Evolutionary conservation across 2,888 invertebrate genomes (phyloP), one percentile per base, ranked within the genome.

Genomic region (Nasonia oneida): DNA sequence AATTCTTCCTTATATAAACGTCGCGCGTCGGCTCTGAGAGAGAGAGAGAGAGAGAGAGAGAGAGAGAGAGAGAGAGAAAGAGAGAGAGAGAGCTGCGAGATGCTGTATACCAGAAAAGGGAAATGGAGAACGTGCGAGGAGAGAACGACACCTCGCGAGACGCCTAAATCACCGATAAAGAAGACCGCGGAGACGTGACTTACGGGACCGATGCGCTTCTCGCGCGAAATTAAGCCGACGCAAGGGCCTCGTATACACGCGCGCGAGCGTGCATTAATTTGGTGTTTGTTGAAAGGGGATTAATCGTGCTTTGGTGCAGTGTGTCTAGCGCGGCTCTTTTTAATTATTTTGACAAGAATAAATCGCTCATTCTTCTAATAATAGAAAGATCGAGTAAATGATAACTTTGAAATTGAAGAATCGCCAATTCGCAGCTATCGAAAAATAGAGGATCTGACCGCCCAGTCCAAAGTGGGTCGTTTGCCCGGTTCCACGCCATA

Each of bases 141-240:
- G 57, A 53, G 53, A 29, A 70, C n/a, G 74, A 71, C 6, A 50
- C 67, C 29, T 14, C 71, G 33, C 75, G 79, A 78, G 77, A 67
- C 81, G 80, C 67, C 84, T 80, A 75, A 84, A 81, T 81, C 84
- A 84, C 81, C 81, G 81, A 81, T 84, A 70, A 81, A 84, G 81
- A 81, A 85, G 81, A 76, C 81, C 15, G 74, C 83, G 18, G 75
- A 23, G 18, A 23, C 39, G 39, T 82, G 74, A 75, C 74, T 75
- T 42, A 82, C 37, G 75, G 50, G 75, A 1, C 47, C 18, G 12
- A 37, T 47, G 42, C 42, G 8, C 15, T 8, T 14, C 57, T 4
- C 61, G 3, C 39, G 57, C 57, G 61, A 78, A 83, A 83, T 77
- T 80, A 74, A 79, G 74, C 80, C 64, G 50, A 74, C 39, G 39